phyloP scores from a whole-genome alignment of 2,888 invertebrate genomes.

The Cinara cedri region DNA sequence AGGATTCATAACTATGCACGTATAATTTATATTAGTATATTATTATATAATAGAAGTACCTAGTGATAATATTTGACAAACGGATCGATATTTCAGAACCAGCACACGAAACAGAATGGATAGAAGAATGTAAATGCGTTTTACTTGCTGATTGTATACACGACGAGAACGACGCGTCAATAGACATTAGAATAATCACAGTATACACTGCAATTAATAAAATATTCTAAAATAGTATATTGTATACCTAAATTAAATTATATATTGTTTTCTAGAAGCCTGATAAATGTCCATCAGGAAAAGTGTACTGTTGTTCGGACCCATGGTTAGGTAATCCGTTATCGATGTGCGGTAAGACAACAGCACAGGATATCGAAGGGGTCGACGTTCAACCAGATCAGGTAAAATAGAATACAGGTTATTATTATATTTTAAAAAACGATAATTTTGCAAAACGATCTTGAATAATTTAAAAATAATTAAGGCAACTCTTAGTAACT shows the following conservation, averaged over 20 bases:
- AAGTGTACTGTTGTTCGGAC: slow-evolving; percentile 39
- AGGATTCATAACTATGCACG: no score
- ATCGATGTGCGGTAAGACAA: slow-evolving; percentile 25
- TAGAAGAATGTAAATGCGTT: slow-evolving; percentile 50
- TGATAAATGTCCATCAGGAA: slow-evolving; percentile 45
- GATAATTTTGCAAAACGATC: no score
- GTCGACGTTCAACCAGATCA: slow-evolving; percentile 11
- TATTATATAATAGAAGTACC: no score
- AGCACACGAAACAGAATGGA: slow-evolving; percentile 26
- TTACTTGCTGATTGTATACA: slow-evolving; percentile 1
- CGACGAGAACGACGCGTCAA: slow-evolving; percentile 23
- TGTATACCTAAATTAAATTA: no score
- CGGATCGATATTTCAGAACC: slow-evolving; percentile 38
- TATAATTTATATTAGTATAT: no score
- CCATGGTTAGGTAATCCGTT: slow-evolving; percentile 36
- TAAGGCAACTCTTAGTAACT: no score
- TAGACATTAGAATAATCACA: slow-evolving; percentile 52
- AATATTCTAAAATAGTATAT: no score
- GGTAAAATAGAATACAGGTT: not conserved
- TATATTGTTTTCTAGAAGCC: no score
- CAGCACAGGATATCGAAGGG: slow-evolving; percentile 32
- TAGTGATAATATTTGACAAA: no score
- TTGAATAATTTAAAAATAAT: no score
- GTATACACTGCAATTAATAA: slow-evolving; percentile 1
- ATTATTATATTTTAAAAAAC: not conserved